Evolutionary conservation across 2,888 invertebrate genomes (phyloP), one percentile per base, ranked within the genome.

Genomic region (Eustalomyia histrio): DNA sequence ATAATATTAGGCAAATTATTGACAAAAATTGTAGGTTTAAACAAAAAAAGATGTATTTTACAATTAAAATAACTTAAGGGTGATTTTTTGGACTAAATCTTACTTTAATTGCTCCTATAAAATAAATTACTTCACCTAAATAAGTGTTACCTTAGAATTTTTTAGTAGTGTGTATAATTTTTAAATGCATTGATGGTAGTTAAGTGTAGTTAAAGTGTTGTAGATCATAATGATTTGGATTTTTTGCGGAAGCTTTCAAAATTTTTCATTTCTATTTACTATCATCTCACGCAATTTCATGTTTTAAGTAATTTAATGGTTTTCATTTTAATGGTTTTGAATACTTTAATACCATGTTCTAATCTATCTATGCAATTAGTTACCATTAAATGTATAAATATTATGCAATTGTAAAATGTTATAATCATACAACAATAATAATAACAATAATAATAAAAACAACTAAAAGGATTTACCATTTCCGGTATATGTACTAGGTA

Each of bases 161-260:
- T 39, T 2, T 12, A 39, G 39, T 39, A 8, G 2, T 12, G 2
- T 12, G 39, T 1, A 39, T 39, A 12, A 8, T 39, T 39, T 39
- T 29, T 29, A 6, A 29, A 39, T 12, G 14, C 39, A 39, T 61
- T 63, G 60, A 14, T 69, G 69, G 39, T 68, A 50, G 21, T 73
- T 64, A 74, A 69, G 76, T 76, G 71, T 53, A 9, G 64, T 57
- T 76, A 63, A 81, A 81, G 74, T 79, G 68, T 69, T 82, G 76
- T 76, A 78, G 81, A 81, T 81, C 78, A 78, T 73, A 43, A n/a
- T 76, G 79, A 73, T 79, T 64, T 71, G 53, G 69, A 33, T 65
- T 60, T 29, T 63, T 79, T 79, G 79, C 79, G 79, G 71, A 81
- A 78, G 81, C 78, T 81, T 81, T 78, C 65, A 78, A 71, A 81